These are phyloP conservation scores for Phocoena sinus DNA, from an alignment of 2,113 vertebrate genomes.

Conservation along the genomic window DNA sequence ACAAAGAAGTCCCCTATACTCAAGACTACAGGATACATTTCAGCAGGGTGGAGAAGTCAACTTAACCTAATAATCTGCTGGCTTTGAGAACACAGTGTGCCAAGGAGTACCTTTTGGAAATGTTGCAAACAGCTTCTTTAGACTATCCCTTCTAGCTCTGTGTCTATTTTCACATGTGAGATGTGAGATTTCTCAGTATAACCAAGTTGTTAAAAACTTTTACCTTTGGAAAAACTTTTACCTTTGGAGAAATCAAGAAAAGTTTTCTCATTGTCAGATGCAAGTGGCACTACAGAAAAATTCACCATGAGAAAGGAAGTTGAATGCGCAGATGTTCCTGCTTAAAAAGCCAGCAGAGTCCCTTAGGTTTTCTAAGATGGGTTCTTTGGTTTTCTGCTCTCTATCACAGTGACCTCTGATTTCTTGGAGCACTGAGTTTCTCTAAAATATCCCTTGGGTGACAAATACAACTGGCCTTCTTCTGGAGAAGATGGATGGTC, in stretches of 20 bases:
- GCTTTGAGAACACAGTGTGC: not conserved
- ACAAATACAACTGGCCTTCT: not conserved
- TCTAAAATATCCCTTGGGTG: not conserved
- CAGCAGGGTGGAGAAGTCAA: not conserved
- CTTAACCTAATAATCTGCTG: not conserved
- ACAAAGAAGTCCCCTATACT: not conserved
- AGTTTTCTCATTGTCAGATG: not conserved
- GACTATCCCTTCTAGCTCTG: not conserved
- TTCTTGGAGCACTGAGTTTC: not conserved
- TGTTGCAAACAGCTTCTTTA: not conserved
- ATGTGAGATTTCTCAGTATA: not conserved
- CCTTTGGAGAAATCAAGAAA: conserved; percentile 9
- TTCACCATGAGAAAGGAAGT: not conserved
- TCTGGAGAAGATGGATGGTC: not conserved
- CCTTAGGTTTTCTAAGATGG: not conserved
- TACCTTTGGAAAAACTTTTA: not conserved
- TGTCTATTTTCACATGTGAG: not conserved
- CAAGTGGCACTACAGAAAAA: not conserved
- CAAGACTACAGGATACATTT: not conserved
- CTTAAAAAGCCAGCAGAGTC: not conserved
- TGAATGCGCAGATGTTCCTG: not conserved
- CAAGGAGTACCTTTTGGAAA: not conserved
- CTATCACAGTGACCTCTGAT: not conserved
- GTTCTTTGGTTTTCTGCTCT: not conserved
- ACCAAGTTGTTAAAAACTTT: not conserved